Conservation (phyloP, 2,888 invertebrate species). For the Tinea pellionella region DNA sequence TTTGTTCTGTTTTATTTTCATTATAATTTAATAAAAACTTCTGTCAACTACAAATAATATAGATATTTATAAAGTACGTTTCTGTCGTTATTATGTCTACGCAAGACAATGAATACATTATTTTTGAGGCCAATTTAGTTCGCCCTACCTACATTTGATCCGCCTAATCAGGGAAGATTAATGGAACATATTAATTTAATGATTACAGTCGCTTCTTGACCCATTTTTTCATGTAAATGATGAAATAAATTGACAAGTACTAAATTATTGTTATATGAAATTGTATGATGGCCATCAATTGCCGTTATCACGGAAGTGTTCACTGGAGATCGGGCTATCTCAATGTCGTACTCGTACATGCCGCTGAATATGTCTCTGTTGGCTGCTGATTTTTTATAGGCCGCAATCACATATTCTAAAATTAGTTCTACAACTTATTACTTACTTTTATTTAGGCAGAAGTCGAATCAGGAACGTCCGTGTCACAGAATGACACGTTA, state of each 20-base stretch:
- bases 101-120: not conserved
- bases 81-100: not conserved
- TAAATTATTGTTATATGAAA: not conserved
- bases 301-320: constrained; percentile 18
- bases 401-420: not conserved
- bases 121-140: not conserved
- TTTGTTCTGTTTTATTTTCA: no score
- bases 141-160: not conserved
- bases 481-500: no score
- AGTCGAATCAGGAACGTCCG: no score
- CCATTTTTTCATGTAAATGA: not conserved
- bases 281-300: not conserved
- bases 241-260: not conserved
- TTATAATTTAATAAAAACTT: no score
- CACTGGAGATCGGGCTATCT: constrained; percentile 56
- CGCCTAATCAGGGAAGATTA: constrained; percentile 5
- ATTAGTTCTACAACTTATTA: no score
- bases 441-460: no score
- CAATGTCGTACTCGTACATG: constrained; percentile 32
- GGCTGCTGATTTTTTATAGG: no score
- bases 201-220: not conserved
- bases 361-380: not conserved
- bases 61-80: no score
- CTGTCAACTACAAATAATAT: no score
- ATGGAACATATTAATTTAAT: constrained; percentile 3